Base-by-base conservation (phyloP, 2,797 vertebrate genomes). In the Neosalanx taihuensis region DNA sequence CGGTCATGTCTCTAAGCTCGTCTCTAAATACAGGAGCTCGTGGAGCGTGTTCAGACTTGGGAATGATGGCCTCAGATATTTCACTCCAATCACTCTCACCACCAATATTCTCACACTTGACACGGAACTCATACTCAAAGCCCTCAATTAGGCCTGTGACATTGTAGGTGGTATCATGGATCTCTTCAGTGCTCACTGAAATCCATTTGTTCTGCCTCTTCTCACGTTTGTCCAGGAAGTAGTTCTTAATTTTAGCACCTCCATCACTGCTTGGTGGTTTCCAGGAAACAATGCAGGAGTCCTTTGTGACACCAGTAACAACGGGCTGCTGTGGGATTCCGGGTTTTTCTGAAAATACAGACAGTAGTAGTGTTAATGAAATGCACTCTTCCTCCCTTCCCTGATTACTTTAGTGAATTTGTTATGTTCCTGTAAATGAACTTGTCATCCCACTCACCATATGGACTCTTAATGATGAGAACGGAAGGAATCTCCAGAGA, bases 141-240 rank as follows among this genome's bases (percentile, higher is more conserved):
- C 94, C 95, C 92, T 98, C 96, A 83, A 99, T 95, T 87, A 99
- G 93, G 76, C 92, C 94, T 76, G 77, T 93, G 79, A 96, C 96
- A 70, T 94, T 93, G 49, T 90, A 98, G 56, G 79, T 92, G 0
- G 97, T 97, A 90, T 99, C 96, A 58, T 79, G 90, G 67, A 98
- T 93, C 88, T 95, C 94, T 78, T 96, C 94, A 46, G 91, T 91
- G 84, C 95, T 95, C 66, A 96, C 95, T 13, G 96, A 89, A 87
- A 99, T 99, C 98, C 98, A 99, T 87, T 99, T 99, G 89, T 98
- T 99, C 87, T 99, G 98, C 82, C 95, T 98, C 90, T 98, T 99
- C 85, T 99, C 98, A 76, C 96, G 95, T 88, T 97, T 99, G 77
- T 99, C 97, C 69, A 99, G 93, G 80, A 93, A 99, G 57, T 99